Evolutionary conservation across 2,888 invertebrate species (phyloP).

Genomic region (Conistra vaccinii): DNA sequence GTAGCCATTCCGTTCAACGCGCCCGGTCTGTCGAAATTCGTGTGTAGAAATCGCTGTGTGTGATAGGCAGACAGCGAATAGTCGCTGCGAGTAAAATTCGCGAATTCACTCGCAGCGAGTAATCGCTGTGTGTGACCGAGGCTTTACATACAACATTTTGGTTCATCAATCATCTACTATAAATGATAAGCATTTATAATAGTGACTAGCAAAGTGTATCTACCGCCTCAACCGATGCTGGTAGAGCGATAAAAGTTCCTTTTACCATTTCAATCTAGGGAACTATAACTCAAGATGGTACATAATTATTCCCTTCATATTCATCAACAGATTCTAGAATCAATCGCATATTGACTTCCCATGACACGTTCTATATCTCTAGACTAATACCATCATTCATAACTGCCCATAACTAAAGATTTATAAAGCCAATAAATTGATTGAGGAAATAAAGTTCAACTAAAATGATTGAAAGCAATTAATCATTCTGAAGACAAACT

Average conservation of each 20-base stretch:
- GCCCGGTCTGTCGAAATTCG: no score
- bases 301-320: constrained; percentile 1
- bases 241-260: neutral
- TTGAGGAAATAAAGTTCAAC: constrained; percentile 48
- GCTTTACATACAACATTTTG: no score
- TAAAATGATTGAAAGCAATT: constrained; percentile 49
- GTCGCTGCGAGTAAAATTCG: no score
- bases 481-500: constrained; percentile 40
- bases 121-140: no score
- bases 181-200: neutral
- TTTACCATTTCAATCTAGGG: neutral
- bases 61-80: no score
- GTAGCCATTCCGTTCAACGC: no score
- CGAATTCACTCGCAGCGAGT: no score
- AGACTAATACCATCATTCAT: constrained; percentile 37
- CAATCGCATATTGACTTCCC: constrained; percentile 36
- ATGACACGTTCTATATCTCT: constrained; percentile 28
- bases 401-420: constrained; percentile 47
- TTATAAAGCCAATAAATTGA: constrained; percentile 56
- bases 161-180: no score
- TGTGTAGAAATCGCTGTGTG: no score
- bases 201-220: neutral
- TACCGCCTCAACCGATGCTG: neutral
- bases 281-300: neutral
- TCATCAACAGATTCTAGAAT: constrained; percentile 16